Conservation (phyloP, 2,113 vertebrate species). For the Callocephalon fimbriatum region DNA sequence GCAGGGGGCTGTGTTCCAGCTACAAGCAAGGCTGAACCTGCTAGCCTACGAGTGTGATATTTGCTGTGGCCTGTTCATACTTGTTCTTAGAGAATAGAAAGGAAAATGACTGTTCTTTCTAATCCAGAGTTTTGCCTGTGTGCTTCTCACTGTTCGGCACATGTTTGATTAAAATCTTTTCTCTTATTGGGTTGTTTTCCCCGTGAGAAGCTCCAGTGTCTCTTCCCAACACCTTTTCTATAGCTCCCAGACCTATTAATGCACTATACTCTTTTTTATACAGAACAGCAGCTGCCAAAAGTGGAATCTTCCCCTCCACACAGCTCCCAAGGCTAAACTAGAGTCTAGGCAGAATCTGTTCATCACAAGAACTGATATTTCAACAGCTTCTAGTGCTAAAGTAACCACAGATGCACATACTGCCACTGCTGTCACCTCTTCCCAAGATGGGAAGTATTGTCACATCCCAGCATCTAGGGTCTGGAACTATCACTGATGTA, state of each 20-base stretch:
- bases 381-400: neutral
- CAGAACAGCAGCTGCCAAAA: neutral
- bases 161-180: neutral
- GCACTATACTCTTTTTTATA: neutral
- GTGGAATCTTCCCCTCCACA: neutral
- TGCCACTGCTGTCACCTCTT: neutral
- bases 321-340: neutral
- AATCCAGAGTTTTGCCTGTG: neutral
- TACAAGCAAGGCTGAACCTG: neutral
- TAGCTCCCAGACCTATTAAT: neutral
- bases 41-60: neutral
- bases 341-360: neutral
- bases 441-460: neutral
- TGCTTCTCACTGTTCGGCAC: neutral
- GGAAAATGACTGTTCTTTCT: neutral
- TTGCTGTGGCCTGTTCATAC: neutral
- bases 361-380: neutral
- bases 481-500: neutral
- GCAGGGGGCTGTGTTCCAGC: neutral
- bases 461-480: neutral
- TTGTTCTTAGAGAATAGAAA: neutral
- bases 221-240: neutral
- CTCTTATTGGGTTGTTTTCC: neutral
- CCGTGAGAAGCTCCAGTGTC: neutral
- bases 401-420: neutral